These are phyloP conservation scores for Seira sanloemensis DNA, from an alignment of 2,888 invertebrate species.

Conservation along the genomic window DNA sequence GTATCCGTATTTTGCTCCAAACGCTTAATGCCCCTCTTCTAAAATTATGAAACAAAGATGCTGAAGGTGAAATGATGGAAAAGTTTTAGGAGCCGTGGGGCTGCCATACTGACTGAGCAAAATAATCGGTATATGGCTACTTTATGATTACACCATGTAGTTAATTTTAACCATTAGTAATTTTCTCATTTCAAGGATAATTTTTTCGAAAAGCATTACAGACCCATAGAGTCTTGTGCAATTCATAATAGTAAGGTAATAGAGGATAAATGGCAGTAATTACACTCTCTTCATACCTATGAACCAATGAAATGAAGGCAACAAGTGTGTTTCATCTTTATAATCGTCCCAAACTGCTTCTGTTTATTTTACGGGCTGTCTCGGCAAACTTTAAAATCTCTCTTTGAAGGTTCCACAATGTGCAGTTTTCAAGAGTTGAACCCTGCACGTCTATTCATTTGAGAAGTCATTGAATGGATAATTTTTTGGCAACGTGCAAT, in stretches of 20 bases:
- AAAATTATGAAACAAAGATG: background rate
- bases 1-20: too few species aligned
- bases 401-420: background rate
- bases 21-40: background rate
- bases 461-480: background rate
- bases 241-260: background rate
- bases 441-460: background rate
- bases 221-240: constrained; percentile 26
- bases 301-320: background rate
- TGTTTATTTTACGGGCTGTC: background rate
- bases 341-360: background rate
- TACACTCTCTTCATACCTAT: background rate
- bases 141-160: constrained; percentile 4
- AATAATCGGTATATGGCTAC: background rate
- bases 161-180: constrained; percentile 47
- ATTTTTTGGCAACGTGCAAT: background rate
- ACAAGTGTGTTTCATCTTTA: too few species aligned
- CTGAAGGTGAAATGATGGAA: background rate
- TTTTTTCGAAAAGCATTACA: constrained; percentile 30
- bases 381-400: background rate
- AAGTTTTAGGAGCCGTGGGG: background rate
- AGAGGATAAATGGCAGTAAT: background rate
- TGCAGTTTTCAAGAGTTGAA: background rate
- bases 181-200: constrained; percentile 58
- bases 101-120: too few species aligned